Conservation (phyloP, 2,888 invertebrate species). For the Chrysolina americana region DNA sequence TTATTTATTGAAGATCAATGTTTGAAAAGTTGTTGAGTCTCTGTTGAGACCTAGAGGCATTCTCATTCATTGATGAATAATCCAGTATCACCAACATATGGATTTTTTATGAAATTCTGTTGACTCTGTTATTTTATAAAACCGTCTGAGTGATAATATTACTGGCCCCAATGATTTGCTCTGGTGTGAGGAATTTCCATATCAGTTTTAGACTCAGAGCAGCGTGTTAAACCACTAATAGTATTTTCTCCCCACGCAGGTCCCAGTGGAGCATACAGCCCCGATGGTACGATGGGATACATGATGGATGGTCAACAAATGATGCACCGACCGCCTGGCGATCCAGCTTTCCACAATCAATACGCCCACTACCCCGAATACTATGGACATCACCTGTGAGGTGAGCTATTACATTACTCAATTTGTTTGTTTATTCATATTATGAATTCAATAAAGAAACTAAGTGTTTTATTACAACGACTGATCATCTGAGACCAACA, state of each 20-base stretch:
- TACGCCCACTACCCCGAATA: constrained; percentile 94
- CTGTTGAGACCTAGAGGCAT: neutral
- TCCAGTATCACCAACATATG: no score
- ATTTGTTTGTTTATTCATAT: neutral
- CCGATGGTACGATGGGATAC: constrained; percentile 96
- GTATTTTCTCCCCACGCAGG: constrained; percentile 95
- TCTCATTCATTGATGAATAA: no score
- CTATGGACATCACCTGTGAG: constrained; percentile 93
- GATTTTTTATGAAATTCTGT: no score
- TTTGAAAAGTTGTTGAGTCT: neutral
- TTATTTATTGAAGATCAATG: neutral
- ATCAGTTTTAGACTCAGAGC: constrained; percentile 66
- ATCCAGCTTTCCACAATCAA: constrained; percentile 94
- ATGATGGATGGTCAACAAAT: constrained; percentile 99
- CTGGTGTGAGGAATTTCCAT: constrained; percentile 41
- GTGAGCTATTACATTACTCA: constrained; percentile 54
- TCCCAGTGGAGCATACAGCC: constrained; percentile 96
- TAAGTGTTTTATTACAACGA: neutral
- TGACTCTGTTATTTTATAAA: no score
- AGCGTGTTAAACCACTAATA: constrained; percentile 76
- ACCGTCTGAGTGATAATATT: no score
- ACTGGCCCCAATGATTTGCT: neutral
- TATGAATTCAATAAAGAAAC: neutral
- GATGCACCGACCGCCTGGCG: constrained; percentile 96
- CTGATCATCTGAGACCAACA: neutral